Evolutionary conservation across 2,888 invertebrate genomes (phyloP).

Genomic region (Andrena hattorfiana): DNA sequence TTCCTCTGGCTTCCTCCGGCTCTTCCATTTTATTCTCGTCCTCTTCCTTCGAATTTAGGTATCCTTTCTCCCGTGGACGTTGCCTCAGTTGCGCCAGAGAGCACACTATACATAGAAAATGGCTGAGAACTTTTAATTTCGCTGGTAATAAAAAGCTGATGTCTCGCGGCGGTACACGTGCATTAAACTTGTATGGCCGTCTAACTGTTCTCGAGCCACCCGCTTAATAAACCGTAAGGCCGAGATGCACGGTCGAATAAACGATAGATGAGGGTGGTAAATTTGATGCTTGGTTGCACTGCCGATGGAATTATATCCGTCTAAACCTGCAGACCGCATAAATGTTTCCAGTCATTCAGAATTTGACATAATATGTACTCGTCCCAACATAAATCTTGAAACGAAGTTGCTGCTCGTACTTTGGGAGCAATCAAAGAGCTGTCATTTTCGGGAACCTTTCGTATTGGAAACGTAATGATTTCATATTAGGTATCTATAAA

Average conservation of each 20-base stretch:
- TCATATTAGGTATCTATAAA: no score
- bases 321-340: neutral
- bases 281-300: neutral
- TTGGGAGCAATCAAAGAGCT: no score
- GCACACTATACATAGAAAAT: neutral
- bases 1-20: neutral
- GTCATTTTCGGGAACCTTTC: no score
- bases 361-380: no score
- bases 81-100: neutral
- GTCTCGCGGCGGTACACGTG: neutral
- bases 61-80: neutral
- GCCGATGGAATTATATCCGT: neutral
- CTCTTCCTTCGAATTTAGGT: neutral
- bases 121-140: conserved; percentile 4
- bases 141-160: neutral
- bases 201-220: no score
- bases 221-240: no score
- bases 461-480: no score
- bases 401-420: no score
- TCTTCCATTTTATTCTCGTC: neutral
- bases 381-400: no score
- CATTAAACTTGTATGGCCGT: neutral
- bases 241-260: neutral
- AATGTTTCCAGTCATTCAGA: no score
- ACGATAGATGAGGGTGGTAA: neutral